Evolutionary conservation across 2,888 invertebrate species (phyloP).

Genomic region (Drosophila prostipennis): DNA sequence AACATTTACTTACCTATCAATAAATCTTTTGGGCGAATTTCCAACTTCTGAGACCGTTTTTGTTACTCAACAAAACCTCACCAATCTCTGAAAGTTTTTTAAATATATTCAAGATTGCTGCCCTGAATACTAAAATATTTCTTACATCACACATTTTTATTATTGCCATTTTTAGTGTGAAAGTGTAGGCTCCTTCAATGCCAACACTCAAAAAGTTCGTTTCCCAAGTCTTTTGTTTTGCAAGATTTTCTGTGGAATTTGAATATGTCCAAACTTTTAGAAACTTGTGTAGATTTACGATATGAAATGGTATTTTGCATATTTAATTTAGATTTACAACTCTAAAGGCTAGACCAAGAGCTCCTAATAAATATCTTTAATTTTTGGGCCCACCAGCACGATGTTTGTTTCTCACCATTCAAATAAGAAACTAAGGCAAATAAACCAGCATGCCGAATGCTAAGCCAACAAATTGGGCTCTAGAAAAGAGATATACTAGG

Average conservation of each 20-base stretch:
- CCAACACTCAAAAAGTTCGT: constrained; percentile 36
- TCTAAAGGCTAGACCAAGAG: constrained; percentile 3
- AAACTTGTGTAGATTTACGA: constrained; percentile 26
- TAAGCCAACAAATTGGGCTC: constrained; percentile 28
- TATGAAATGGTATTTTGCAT: constrained; percentile 33
- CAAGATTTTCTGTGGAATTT: not conserved
- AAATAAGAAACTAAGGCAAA: constrained; percentile 37
- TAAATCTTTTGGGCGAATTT: constrained; percentile 2
- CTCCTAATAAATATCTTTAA: constrained; percentile 35
- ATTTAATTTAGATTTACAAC: constrained; percentile 29
- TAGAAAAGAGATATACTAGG: constrained; percentile 32
- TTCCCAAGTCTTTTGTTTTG: constrained; percentile 49
- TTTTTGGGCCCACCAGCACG: constrained; percentile 12
- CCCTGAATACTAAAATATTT: not conserved
- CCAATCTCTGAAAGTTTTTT: too few relatives aligned
- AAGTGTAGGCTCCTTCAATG: not conserved
- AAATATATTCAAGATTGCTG: not conserved
- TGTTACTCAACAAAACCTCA: not conserved
- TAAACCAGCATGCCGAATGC: constrained; percentile 28
- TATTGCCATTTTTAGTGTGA: not conserved
- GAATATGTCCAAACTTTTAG: not conserved
- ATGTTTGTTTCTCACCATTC: constrained; percentile 38
- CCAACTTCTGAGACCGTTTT: not conserved
- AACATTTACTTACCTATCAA: not conserved
- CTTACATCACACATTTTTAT: not conserved